Percentiles rank a stretch among this genome's conserved stretches.
These are phyloP conservation scores for Gobionotothen gibberifrons DNA, from an alignment of 2,797 vertebrate genomes.

Conservation along the genomic window DNA sequence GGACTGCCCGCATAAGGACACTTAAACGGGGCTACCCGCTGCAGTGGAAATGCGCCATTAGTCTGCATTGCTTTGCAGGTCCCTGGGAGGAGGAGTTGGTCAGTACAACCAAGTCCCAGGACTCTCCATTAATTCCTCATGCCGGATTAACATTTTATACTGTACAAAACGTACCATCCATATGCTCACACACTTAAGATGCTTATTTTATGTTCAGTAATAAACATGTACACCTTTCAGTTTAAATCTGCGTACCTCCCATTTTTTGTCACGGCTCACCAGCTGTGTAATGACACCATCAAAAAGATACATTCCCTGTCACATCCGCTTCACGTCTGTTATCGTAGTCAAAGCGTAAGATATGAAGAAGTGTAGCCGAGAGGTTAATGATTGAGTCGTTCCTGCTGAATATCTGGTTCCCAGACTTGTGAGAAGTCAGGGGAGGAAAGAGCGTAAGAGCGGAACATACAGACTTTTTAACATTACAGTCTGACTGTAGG, in stretches of 20 bases:
- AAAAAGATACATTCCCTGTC: too few relatives aligned
- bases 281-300: not conserved
- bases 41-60: too few relatives aligned
- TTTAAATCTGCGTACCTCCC: not conserved
- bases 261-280: not conserved
- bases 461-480: conserved; percentile 28
- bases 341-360: too few relatives aligned
- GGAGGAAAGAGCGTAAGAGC: not conserved
- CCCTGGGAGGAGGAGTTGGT: not conserved
- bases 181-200: not conserved
- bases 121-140: not conserved
- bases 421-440: not conserved
- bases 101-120: not conserved
- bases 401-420: not conserved
- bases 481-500: conserved; percentile 24
- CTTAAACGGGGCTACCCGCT: too few relatives aligned
- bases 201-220: not conserved
- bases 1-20: too few relatives aligned
- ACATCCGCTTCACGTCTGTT: too few relatives aligned
- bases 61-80: not conserved
- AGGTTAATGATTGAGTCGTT: not conserved
- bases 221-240: not conserved
- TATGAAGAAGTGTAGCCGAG: not conserved
- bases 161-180: not conserved
- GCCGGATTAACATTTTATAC: not conserved